Conservation (phyloP, 1,140 invertebrate genomes). For the Cheumatopsyche charites region DNA sequence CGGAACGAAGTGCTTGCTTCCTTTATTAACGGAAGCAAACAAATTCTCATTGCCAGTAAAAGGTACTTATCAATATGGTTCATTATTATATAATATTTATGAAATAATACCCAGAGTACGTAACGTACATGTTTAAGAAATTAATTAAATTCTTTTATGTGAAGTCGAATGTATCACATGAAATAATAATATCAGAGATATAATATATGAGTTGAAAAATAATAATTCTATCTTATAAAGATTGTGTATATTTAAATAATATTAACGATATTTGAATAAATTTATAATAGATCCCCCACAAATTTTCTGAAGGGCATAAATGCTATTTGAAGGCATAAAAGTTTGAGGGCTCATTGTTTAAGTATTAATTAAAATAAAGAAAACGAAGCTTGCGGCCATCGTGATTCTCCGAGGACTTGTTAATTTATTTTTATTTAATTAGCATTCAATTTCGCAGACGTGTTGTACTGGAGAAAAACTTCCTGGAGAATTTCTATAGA, state of each 20-base stretch:
- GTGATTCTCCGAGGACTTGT: slow-evolving; percentile 23
- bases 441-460: slow-evolving; percentile 30
- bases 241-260: too few relatives aligned
- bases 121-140: too few relatives aligned
- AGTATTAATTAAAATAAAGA: slow-evolving; percentile 34
- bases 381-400: slow-evolving; percentile 13
- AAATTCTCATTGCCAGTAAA: slow-evolving; percentile 26
- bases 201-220: too few relatives aligned
- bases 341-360: slow-evolving; percentile 30
- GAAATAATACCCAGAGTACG: too few relatives aligned
- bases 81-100: background rate
- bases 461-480: slow-evolving; percentile 20
- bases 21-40: slow-evolving; percentile 18
- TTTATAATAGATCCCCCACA: slow-evolving; percentile 3
- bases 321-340: slow-evolving; percentile 17
- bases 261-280: slow-evolving; percentile 7
- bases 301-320: slow-evolving; percentile 6
- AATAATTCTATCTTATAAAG: too few relatives aligned
- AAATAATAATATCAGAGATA: too few relatives aligned
- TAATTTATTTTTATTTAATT: slow-evolving; percentile 36
- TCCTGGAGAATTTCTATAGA: background rate
- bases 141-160: too few relatives aligned
- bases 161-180: too few relatives aligned
- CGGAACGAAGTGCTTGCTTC: slow-evolving; percentile 30
- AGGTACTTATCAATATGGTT: slow-evolving; percentile 21